Base-by-base conservation (phyloP, 2,113 vertebrate genomes). In the Rana temporaria region DNA sequence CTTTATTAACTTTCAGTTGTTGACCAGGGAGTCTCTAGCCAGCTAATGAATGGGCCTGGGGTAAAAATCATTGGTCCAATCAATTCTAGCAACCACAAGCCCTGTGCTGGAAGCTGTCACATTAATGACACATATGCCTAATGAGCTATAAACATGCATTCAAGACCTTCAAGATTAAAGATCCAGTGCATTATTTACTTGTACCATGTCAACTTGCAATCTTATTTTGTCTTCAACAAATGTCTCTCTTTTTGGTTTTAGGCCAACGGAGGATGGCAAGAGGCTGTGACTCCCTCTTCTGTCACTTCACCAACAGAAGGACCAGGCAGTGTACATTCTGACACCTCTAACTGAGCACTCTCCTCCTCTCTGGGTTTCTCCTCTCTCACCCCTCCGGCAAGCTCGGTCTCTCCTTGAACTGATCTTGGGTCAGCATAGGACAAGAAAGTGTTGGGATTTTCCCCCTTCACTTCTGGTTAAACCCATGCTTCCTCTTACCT, bases 221-320 rank as follows among this genome's bases (percentile, higher is more conserved):
- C 34, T 32, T 55, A n/a, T 26, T 38, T 68, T 26, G 42, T 53
- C 32, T 48, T 72, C 9, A 20, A 24, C 52, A 1, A 4, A 32
- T 79, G 8, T 59, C 74, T 57, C 64, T n/a, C n/a, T 68, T 0
- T 82, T 66, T 20, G 55, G 57, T 52, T 75, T 15, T 88, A 97
- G 96, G 92, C 94, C 82, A 97, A 97, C 5, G 96, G 96, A 0
- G 93, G 87, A 88, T 97, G 96, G 96, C 93, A 93, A 77, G 95
- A 96, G 48, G 93, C 91, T 22, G 91, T 89, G 88, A 94, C 96
- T 6, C 95, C 96, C 0, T 95, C 93, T 19, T 92, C 95, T 0
- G 94, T 94, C 85, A 86, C 92, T 24, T 95, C 96, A 72, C 90
- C 91, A 0, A 92, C 91, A 76, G 91, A 92, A 87, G 91, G 90